phyloP scores from a whole-genome alignment of 2,888 invertebrate species.

The Isotomurus palustris region DNA sequence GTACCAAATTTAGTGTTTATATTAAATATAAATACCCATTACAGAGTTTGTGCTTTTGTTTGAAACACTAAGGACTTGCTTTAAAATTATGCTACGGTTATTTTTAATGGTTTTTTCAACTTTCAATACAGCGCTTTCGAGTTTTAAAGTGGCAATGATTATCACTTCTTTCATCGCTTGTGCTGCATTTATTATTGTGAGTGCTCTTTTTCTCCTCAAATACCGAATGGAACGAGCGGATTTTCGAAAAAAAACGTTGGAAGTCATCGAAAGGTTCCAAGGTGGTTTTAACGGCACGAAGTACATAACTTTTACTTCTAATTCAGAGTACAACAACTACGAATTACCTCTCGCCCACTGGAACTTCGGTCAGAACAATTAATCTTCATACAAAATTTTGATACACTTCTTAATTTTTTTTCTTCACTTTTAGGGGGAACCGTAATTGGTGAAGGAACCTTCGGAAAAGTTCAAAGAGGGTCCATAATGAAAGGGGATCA shows the following conservation, averaged over 20 bases:
- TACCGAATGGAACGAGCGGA: conserved; percentile 21
- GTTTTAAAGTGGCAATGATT: conserved; percentile 8
- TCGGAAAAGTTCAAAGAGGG: conserved; percentile 22
- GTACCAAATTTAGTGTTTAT: no score
- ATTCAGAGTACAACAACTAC: conserved; percentile 14
- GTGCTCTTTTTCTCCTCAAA: conserved; percentile 4
- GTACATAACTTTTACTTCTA: conserved; percentile 13
- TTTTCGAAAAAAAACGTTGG: conserved; percentile 18
- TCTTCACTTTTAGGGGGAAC: conserved; percentile 9
- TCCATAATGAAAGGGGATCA: conserved; percentile 18
- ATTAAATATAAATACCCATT: no score
- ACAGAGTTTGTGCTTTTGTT: no score
- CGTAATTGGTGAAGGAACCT: conserved; percentile 26
- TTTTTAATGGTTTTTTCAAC: not conserved
- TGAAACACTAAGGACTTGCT: no score
- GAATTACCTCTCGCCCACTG: conserved; percentile 20
- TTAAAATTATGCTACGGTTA: not conserved
- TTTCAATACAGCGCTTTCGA: not conserved
- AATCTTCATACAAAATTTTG: not conserved
- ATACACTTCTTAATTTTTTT: no score
- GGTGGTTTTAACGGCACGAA: conserved; percentile 12
- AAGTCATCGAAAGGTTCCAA: conserved; percentile 21
- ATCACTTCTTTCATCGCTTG: conserved; percentile 8
- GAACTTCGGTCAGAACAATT: conserved; percentile 13
- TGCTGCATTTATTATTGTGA: conserved; percentile 6